Conservation (phyloP, 2,797 vertebrate genomes). For the Lophura swinhoii region DNA sequence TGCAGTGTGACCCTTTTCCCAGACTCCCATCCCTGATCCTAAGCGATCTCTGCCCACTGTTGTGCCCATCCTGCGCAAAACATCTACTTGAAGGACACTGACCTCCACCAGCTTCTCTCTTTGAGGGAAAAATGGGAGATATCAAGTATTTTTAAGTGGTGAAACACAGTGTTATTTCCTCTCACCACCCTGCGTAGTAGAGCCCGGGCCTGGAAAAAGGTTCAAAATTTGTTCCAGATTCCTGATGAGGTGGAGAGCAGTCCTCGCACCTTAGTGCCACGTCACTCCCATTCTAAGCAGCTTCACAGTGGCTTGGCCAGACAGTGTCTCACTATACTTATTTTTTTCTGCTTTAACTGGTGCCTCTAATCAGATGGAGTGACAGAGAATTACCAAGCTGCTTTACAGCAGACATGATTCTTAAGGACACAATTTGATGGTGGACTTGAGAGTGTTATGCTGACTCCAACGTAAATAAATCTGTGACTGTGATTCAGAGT, state of each 20-base stretch:
- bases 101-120: background rate
- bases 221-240: background rate
- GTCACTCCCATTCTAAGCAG: background rate
- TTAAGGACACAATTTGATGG: background rate
- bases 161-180: background rate
- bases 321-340: background rate
- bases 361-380: background rate
- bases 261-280: background rate
- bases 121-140: background rate
- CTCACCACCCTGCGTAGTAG: fast-evolving
- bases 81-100: background rate
- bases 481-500: background rate
- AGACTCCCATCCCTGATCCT: fast-evolving
- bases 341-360: constrained; percentile 37
- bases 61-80: background rate
- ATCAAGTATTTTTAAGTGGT: background rate
- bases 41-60: background rate
- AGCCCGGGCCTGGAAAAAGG: fast-evolving
- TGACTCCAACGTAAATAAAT: background rate
- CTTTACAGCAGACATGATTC: background rate
- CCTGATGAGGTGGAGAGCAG: background rate
- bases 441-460: background rate
- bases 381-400: constrained; percentile 41
- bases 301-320: background rate
- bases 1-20: background rate